phyloP scores from a whole-genome alignment of 1,140 invertebrate species.

The Cyclargus thomasi region DNA sequence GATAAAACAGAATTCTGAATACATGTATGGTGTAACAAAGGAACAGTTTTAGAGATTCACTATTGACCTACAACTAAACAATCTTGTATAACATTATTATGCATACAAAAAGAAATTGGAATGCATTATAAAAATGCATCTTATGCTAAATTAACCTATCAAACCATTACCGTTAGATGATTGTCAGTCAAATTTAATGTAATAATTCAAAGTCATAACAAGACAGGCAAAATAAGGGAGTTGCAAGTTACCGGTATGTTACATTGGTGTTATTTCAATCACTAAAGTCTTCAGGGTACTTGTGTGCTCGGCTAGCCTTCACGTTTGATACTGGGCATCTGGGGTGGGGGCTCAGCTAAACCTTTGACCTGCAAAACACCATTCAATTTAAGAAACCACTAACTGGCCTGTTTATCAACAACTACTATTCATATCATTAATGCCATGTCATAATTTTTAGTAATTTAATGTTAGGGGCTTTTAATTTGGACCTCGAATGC shows the following conservation, averaged over 20 bases:
- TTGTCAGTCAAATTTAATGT: slow-evolving; percentile 14
- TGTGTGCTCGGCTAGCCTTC: slow-evolving; percentile 53
- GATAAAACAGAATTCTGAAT: not conserved
- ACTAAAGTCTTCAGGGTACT: slow-evolving; percentile 49
- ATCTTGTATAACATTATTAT: slow-evolving; percentile 2
- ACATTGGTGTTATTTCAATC: slow-evolving; percentile 50
- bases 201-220: slow-evolving; percentile 14
- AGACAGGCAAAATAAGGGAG: slow-evolving; percentile 30
- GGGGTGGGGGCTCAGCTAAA: slow-evolving; percentile 62
- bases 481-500: too few relatives aligned
- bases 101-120: slow-evolving; percentile 3
- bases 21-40: too few relatives aligned
- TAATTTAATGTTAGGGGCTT: too few relatives aligned
- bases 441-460: too few relatives aligned
- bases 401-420: not conserved
- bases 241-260: slow-evolving; percentile 38
- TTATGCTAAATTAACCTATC: slow-evolving; percentile 3
- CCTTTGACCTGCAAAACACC: slow-evolving; percentile 56
- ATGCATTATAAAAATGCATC: slow-evolving; percentile 15
- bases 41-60: slow-evolving; percentile 4
- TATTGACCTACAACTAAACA: not conserved
- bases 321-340: slow-evolving; percentile 68
- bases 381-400: too few relatives aligned
- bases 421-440: too few relatives aligned
- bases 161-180: slow-evolving; percentile 6